Conservation (phyloP, 1,140 invertebrate species). For the Drosophila pallidifrons region DNA sequence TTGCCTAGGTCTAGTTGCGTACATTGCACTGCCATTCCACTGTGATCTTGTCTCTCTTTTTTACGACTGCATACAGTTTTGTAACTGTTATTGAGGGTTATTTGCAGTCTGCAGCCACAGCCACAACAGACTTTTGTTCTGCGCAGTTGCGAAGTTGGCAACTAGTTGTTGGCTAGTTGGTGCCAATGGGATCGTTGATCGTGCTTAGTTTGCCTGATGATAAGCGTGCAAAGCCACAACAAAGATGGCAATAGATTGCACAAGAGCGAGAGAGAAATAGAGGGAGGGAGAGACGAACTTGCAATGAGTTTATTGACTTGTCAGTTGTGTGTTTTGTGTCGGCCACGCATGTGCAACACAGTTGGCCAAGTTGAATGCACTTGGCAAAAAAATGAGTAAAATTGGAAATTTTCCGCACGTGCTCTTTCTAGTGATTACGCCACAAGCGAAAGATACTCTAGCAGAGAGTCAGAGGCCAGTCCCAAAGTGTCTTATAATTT, state of each 20-base stretch:
- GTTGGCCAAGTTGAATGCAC: slow-evolving; percentile 76
- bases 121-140: slow-evolving; percentile 19
- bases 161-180: slow-evolving; percentile 31
- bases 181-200: slow-evolving; percentile 64
- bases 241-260: neutral
- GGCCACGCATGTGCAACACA: slow-evolving; percentile 71
- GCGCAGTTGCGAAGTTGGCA: slow-evolving; percentile 28
- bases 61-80: slow-evolving; percentile 80
- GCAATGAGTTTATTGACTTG: slow-evolving; percentile 62
- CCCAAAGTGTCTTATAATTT: slow-evolving; percentile 58
- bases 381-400: slow-evolving; percentile 40
- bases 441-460: slow-evolving; percentile 23
- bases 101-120: slow-evolving; percentile 54
- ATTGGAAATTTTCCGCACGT: slow-evolving; percentile 78
- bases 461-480: neutral
- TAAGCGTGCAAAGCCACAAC: slow-evolving; percentile 46
- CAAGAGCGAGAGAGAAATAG: neutral
- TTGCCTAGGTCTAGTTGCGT: slow-evolving; percentile 73
- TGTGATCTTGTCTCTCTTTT: slow-evolving; percentile 35
- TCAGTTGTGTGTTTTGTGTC: slow-evolving; percentile 31
- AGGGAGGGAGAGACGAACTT: neutral
- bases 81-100: slow-evolving; percentile 83
- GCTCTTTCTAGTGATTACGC: slow-evolving; percentile 75
- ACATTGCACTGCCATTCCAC: slow-evolving; percentile 43
- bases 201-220: slow-evolving; percentile 80